phyloP scores from a whole-genome alignment of 2,888 invertebrate species.

The Eupithecia subumbrata region DNA sequence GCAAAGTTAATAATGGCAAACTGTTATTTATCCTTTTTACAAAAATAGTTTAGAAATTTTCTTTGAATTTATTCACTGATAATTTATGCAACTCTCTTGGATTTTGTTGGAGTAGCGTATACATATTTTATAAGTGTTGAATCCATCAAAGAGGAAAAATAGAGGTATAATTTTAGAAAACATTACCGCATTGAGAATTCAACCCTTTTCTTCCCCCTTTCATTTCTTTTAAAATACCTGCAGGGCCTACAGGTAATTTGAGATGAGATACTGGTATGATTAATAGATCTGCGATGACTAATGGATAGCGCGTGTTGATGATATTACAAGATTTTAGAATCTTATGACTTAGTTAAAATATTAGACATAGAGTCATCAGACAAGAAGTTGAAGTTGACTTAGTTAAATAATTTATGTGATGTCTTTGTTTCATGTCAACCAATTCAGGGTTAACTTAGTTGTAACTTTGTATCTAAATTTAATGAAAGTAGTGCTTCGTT shows the following conservation, averaged over 20 bases:
- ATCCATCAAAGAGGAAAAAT: not conserved
- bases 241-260: conserved; percentile 26
- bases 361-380: no score
- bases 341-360: not conserved
- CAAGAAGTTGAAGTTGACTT: not conserved
- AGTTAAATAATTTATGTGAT: not conserved
- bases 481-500: not conserved
- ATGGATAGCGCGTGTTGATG: conserved; percentile 49
- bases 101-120: not conserved
- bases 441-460: not conserved
- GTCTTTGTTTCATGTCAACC: conserved; percentile 27
- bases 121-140: not conserved
- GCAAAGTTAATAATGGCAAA: no score
- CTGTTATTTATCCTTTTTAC: no score
- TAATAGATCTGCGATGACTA: conserved; percentile 51
- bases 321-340: conserved; percentile 40
- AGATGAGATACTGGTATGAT: conserved; percentile 42
- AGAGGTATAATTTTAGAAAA: not conserved
- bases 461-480: not conserved
- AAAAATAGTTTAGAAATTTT: no score
- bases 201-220: not conserved
- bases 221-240: conserved; percentile 1
- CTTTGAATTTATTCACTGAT: no score
- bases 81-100: no score
- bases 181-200: conserved; percentile 1